Percentiles rank a stretch among this genome's conserved stretches.
phyloP scores from a whole-genome alignment of 2,888 invertebrate species.

The Coenonympha arcania region DNA sequence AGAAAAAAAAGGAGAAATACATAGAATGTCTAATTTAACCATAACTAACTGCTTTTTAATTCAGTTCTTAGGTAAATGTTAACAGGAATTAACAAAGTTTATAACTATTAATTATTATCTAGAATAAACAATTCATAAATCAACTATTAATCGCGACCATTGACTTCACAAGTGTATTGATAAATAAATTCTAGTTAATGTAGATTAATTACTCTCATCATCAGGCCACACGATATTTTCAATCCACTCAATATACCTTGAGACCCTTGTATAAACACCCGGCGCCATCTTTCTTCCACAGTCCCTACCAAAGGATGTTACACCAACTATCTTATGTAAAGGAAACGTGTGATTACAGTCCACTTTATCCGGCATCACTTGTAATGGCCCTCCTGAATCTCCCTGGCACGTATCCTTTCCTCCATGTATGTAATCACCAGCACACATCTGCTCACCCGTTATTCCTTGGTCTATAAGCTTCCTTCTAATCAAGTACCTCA shows the following conservation, averaged over 20 bases:
- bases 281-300: conserved; percentile 70
- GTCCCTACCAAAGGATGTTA: conserved; percentile 71
- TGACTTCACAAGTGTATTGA: no score
- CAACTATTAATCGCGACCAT: no score
- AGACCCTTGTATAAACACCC: conserved; percentile 68
- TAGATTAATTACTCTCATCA: conserved; percentile 5
- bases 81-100: no score
- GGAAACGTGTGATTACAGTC: conserved; percentile 58
- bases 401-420: conserved; percentile 69
- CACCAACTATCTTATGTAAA: conserved; percentile 61
- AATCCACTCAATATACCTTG: conserved; percentile 65
- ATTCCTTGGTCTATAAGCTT: conserved; percentile 52
- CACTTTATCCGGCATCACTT: conserved; percentile 52
- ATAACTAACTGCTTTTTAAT: no score
- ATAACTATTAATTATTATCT: no score
- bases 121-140: no score
- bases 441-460: conserved; percentile 55
- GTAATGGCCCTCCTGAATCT: conserved; percentile 67
- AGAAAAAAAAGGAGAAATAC: no score
- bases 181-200: no score
- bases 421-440: conserved; percentile 62
- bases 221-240: conserved; percentile 66
- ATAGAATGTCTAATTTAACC: no score
- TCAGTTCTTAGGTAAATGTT: no score
- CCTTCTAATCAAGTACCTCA: conserved; percentile 54